Evolutionary conservation across 2,113 vertebrate species (phyloP).

Genomic region (Nerophis ophidion): DNA sequence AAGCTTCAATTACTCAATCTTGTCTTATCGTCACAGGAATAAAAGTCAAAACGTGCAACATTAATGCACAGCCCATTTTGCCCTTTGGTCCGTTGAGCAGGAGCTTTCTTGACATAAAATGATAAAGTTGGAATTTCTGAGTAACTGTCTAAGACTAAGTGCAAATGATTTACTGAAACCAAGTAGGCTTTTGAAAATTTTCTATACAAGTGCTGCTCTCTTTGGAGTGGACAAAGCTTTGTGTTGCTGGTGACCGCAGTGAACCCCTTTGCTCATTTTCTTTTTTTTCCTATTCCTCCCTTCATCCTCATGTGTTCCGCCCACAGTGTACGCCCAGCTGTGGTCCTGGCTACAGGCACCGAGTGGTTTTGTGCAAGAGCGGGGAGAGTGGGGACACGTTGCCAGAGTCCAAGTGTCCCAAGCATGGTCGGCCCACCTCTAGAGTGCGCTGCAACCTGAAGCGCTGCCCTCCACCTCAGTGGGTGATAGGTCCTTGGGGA

Average conservation of each 20-base stretch:
- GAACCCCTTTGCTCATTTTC: slow-evolving; percentile 19
- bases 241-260: slow-evolving; percentile 31
- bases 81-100: no score
- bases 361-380: slow-evolving; percentile 89
- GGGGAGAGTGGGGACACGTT: slow-evolving; percentile 80
- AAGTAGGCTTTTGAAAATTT: neutral
- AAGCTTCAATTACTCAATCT: no score
- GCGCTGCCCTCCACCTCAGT: slow-evolving; percentile 88
- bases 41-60: no score
- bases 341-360: slow-evolving; percentile 88
- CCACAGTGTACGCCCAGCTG: slow-evolving; percentile 90
- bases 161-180: slow-evolving; percentile 41
- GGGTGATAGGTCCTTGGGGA: slow-evolving; percentile 89
- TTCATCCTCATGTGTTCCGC: slow-evolving; percentile 9
- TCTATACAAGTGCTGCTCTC: slow-evolving; percentile 39
- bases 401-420: slow-evolving; percentile 77
- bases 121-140: no score
- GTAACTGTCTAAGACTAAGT: slow-evolving; percentile 38
- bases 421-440: slow-evolving; percentile 80
- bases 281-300: neutral
- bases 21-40: no score
- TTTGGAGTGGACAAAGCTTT: slow-evolving; percentile 29
- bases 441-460: slow-evolving; percentile 93
- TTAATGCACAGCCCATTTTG: no score
- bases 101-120: no score